Base-by-base conservation (phyloP, 2,797 vertebrate species). In the Neosilurus hyrtlii region DNA sequence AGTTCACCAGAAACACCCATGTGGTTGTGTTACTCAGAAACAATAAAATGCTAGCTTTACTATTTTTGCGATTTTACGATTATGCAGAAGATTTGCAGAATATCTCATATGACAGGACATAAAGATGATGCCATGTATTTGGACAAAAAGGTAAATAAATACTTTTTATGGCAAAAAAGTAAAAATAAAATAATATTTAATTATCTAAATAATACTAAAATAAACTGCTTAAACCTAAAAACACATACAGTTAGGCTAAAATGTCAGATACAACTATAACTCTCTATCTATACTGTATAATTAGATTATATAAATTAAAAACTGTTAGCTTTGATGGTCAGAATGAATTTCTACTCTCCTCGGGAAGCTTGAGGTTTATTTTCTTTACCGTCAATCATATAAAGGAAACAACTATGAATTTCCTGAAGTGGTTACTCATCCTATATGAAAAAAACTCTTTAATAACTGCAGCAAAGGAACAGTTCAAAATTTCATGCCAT, bases 1-100 rank as follows among this genome's bases (percentile, higher is more conserved):
- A 63, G 5, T 73, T 63, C 37, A 79, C 24, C n/a, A 62, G 37
- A 66, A 81, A 76, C 12, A 74, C 35, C 15, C 18, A 68, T 35
- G 52, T 51, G n/a, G 35, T 35, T 43, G 8, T 54, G 56, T 10
- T 62, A 43, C 70, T 73, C 24, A 59, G 80, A 61, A 43, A n/a
- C 61, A 67, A 63, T 20, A 63, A 61, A 22, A 52, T 49, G 35
- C 22, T 14, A 73, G 35, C 9, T 6, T 6, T 66, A 57, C 65
- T 8, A 37, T 68, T 63, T 79, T 10, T 49, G 52, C 10, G 54
- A 43, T 30, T 30, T 30, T 30, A 30, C 30, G 8, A 43, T 43
- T 43, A 43, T 43, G 43, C 8, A 43, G 43, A 43, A 43, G 4
- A 43, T 35, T 65, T 59, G 16, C n/a, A 78, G 54, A 65, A 67